Evolutionary conservation across 2,797 vertebrate genomes (phyloP), one percentile per base, ranked within the genome.

Genomic region (Chiloscyllium punctatum): DNA sequence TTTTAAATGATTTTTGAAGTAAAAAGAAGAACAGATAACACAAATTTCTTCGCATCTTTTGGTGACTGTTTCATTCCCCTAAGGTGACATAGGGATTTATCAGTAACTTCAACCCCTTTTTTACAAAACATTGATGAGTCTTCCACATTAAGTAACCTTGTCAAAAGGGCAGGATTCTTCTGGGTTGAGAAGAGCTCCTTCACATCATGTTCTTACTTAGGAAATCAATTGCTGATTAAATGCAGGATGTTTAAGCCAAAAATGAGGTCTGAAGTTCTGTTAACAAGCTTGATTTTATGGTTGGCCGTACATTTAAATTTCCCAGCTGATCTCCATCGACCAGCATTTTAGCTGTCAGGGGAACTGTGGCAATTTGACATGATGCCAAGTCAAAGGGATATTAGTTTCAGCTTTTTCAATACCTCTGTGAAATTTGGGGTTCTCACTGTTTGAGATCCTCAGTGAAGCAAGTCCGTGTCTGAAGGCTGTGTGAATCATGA

Each of bases 1-100:
- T 87, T 95, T 68, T 30, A 71, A 71, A 71, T 62, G 79, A 95
- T 96, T 96, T 92, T 69, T 94, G 25, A 77, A 82, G 25, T 48
- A 69, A 74, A 57, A 95, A 95, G n/a, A 69, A 74, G 86, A 94
- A 95, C 27, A 77, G 42, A 21, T 69, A 48, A 96, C 79, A 57
- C 79, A 72, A 96, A 96, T 94, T 94, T 87, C 30, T 33, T 37
- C 79, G 8, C 77, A 48, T 95, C 79, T 87, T 25, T 62, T 30
- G 27, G 27, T 90, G 87, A 33, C 51, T 62, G 3, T 30, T 90
- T 30, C 57, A 6, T 57, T 88, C 51, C 53, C 51, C 30, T 62
- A 51, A n/a, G 74, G 79, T 42, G 79, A 42, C 21, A 37, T 1
- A n/a, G n/a, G 37, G 37, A 82, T 42, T 21, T 37, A 82, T 82